phyloP scores from a whole-genome alignment of 1,140 invertebrate genomes.

The Hydropsyche tenuis region DNA sequence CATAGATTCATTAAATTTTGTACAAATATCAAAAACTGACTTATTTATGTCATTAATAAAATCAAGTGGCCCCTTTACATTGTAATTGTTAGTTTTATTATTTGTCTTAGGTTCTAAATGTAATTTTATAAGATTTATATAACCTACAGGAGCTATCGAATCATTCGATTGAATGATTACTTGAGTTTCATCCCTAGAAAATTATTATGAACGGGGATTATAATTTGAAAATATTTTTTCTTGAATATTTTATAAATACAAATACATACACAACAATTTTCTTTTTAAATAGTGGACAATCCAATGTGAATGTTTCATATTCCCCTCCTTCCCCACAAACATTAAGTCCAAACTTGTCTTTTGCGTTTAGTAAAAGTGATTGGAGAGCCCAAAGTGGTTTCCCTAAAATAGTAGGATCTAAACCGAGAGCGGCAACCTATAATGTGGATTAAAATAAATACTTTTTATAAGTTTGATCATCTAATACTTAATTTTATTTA shows the following conservation, averaged over 20 bases:
- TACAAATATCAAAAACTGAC: slow-evolving; percentile 64
- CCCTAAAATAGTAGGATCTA: slow-evolving; percentile 90
- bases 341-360: slow-evolving; percentile 94
- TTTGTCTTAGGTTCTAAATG: slow-evolving; percentile 70
- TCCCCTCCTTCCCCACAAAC: slow-evolving; percentile 99
- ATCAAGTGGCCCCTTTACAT: slow-evolving; percentile 65
- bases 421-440: slow-evolving; percentile 85
- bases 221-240: background rate
- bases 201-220: background rate
- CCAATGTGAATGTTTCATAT: slow-evolving; percentile 97
- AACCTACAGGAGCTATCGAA: slow-evolving; percentile 91
- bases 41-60: slow-evolving; percentile 67
- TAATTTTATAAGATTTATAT: slow-evolving; percentile 85
- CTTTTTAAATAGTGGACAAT: slow-evolving; percentile 95
- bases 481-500: background rate
- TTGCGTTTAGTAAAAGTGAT: slow-evolving; percentile 85
- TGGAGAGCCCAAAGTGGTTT: slow-evolving; percentile 85
- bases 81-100: slow-evolving; percentile 56
- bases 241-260: background rate
- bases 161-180: slow-evolving; percentile 88
- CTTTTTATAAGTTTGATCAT: background rate
- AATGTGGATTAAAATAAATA: background rate
- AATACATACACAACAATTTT: slow-evolving; percentile 85
- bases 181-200: slow-evolving; percentile 83
- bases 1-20: slow-evolving; percentile 66